These are phyloP conservation scores for Sylvietta virens DNA, from an alignment of 2,113 vertebrate genomes.

Conservation along the genomic window DNA sequence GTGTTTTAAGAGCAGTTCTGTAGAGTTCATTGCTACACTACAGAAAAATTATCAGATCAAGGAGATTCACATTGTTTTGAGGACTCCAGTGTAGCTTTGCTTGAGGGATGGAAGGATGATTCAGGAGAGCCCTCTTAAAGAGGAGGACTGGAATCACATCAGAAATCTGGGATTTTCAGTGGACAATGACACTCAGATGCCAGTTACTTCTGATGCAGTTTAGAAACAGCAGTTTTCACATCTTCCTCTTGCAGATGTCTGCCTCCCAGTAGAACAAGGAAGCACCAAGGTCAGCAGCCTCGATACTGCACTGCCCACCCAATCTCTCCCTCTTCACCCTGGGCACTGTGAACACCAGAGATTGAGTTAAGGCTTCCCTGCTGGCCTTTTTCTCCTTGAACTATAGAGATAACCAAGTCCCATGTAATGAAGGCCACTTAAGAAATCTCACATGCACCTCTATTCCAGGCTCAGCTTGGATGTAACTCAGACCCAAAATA, in stretches of 20 bases:
- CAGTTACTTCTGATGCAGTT: neutral
- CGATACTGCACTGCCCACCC: rapidly evolving
- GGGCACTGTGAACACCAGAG: neutral
- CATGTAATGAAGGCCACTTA: neutral
- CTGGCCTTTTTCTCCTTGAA: neutral
- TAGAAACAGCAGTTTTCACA: neutral
- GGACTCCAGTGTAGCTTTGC: neutral
- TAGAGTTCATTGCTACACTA: neutral
- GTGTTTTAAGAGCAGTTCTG: neutral
- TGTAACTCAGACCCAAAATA: neutral
- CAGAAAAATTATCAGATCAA: neutral
- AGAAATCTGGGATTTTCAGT: neutral
- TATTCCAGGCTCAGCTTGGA: neutral
- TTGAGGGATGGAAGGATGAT: neutral
- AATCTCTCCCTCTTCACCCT: neutral
- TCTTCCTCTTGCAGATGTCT: neutral
- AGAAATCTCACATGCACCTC: neutral
- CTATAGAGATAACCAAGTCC: neutral
- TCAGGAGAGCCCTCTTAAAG: neutral
- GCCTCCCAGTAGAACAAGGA: neutral
- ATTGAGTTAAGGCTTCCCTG: neutral
- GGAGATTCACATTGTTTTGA: neutral
- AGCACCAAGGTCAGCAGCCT: neutral
- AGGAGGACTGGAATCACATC: neutral
- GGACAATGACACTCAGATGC: neutral